Base-by-base conservation (phyloP, 2,113 vertebrate species). In the Pagrus major region DNA sequence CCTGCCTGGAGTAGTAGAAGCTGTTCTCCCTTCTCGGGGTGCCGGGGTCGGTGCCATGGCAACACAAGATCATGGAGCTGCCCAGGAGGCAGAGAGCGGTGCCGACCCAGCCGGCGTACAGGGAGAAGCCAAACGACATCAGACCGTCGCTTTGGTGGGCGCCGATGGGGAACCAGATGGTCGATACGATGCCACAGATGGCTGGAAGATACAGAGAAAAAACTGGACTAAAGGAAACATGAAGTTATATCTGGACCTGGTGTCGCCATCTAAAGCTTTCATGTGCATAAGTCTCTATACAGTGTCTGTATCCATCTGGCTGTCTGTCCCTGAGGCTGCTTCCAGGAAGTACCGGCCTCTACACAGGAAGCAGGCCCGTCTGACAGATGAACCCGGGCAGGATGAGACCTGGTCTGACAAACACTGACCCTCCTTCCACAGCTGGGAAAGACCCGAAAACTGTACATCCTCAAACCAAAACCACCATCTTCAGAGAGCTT, bases 81-180 rank as follows among this genome's bases (percentile, higher is more conserved):
- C 97, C 97, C 14, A 98, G 91, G 23, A 99, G 94, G 84, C 97
- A 97, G 85, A 99, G 94, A 10, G 92, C 95, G 0, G 96, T 94
- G 20, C 97, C 97, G 0, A 97, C 95, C 98, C 97, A 99, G 88
- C 97, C 97, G 0, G 96, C 93, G 51, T 98, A 99, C 42, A 99
- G 93, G 0, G 97, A 99, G 91, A 97, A 96, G 76, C 97, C 98
- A 0, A 99, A 99, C 14, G 97, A 97, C 95, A 99, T 96, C 39
- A 99, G 96, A 69, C 94, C 94, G 64, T 97, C 96, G 55, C 95
- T 93, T 0, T 92, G 93, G 83, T 99, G 94, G 4, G 95, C 94
- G 0, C 96, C 97, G 5, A 99, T 93, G 0, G 97, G 97, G 82
- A 98, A 99, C 98, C 97, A 99, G 73, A 98, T 93, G 0, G 97